Conservation (phyloP, 2,888 invertebrate species). For the Pseudeuparius sepicola region DNA sequence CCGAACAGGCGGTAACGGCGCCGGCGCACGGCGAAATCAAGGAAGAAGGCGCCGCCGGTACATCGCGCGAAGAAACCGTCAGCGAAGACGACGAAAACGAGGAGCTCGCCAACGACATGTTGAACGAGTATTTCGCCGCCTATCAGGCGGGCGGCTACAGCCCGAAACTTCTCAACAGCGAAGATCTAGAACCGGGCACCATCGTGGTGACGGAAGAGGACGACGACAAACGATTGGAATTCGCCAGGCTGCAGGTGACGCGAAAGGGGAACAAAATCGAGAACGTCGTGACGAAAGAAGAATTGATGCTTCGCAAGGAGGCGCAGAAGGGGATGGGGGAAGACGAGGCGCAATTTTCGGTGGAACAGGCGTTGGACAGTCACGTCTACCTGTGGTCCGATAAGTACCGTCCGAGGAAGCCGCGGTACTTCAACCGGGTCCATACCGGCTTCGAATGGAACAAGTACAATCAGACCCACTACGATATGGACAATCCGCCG, state of each 20-base stretch:
- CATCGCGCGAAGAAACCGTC: constrained; percentile 21
- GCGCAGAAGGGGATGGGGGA: constrained; percentile 75
- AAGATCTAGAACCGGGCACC: constrained; percentile 61
- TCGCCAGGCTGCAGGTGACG: constrained; percentile 57
- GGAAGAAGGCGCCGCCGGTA: constrained; percentile 29
- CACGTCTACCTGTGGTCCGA: constrained; percentile 94
- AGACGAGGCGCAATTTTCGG: constrained; percentile 87
- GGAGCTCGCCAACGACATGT: constrained; percentile 41
- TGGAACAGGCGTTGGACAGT: constrained; percentile 75
- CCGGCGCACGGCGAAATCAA: constrained; percentile 22
- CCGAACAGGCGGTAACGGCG: constrained; percentile 59
- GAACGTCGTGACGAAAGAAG: constrained; percentile 41
- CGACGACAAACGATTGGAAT: constrained; percentile 64
- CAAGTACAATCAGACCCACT: constrained; percentile 99
- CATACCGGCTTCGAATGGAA: constrained; percentile 99
- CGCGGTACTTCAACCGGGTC: constrained; percentile 93
- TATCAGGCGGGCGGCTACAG: constrained; percentile 81
- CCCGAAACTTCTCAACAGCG: constrained; percentile 55
- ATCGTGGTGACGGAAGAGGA: constrained; percentile 66
- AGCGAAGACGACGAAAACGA: constrained; percentile 15
- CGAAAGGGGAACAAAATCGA: constrained; percentile 51
- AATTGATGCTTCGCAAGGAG: constrained; percentile 62
- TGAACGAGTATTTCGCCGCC: constrained; percentile 50
- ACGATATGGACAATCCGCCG: constrained; percentile 99
- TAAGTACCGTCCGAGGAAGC: constrained; percentile 95